Evolutionary conservation across 1,140 invertebrate genomes (phyloP).

Genomic region (Drosophila varians): DNA sequence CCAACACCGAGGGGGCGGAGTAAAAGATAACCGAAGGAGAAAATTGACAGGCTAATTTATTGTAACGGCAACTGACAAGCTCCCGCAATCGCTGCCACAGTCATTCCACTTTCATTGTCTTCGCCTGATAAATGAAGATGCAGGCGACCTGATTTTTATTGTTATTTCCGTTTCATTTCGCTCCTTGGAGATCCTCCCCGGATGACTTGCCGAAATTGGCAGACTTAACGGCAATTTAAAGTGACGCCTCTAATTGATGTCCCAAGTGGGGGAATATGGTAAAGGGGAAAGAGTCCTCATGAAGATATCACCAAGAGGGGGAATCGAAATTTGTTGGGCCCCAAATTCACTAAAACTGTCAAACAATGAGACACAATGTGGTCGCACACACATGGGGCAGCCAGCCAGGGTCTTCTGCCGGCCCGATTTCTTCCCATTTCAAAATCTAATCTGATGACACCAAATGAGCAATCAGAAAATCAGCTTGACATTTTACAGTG

Average conservation of each 20-base stretch:
- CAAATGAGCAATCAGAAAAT: constrained; percentile 63
- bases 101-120: constrained; percentile 64
- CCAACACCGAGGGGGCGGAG: background rate
- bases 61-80: constrained; percentile 76
- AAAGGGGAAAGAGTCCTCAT: constrained; percentile 14
- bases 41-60: constrained; percentile 77
- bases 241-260: constrained; percentile 61
- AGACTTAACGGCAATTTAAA: constrained; percentile 76
- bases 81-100: constrained; percentile 20
- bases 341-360: constrained; percentile 41
- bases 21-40: constrained; percentile 34
- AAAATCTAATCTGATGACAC: constrained; percentile 69
- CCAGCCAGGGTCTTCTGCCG: background rate
- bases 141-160: constrained; percentile 66
- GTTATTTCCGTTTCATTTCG: constrained; percentile 31
- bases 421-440: constrained; percentile 20
- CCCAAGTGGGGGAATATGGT: background rate
- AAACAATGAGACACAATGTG: constrained; percentile 43
- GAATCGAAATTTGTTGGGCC: constrained; percentile 16
- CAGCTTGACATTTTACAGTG: constrained; percentile 45
- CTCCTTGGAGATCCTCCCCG: constrained; percentile 15
- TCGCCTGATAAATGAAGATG: constrained; percentile 65
- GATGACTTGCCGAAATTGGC: constrained; percentile 65
- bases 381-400: constrained; percentile 28
- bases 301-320: constrained; percentile 23